phyloP scores from a whole-genome alignment of 1,140 invertebrate genomes.

The Ditylenchus dipsaci region DNA sequence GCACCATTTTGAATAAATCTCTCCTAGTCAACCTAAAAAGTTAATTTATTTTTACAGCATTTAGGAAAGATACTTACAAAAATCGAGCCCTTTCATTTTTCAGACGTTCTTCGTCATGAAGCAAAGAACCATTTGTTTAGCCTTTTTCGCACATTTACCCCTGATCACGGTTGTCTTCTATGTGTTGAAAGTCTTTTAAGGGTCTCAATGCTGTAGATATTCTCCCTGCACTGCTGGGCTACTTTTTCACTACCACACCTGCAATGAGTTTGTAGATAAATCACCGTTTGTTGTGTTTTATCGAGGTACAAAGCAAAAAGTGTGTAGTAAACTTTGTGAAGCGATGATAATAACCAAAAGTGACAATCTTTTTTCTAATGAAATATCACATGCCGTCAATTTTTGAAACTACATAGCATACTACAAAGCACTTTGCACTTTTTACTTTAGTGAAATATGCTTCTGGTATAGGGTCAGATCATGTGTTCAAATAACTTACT shows the following conservation, averaged over 20 bases:
- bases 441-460: no score
- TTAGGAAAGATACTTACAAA: slow-evolving; percentile 58
- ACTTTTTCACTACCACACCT: slow-evolving; percentile 57
- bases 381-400: no score
- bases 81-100: slow-evolving; percentile 90
- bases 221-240: slow-evolving; percentile 67
- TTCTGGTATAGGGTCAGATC: no score
- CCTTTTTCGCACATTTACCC: slow-evolving; percentile 97
- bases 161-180: slow-evolving; percentile 97
- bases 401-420: no score
- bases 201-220: slow-evolving; percentile 98
- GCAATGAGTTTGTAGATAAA: no score
- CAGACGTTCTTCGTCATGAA: slow-evolving; percentile 92
- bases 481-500: slow-evolving; percentile 9
- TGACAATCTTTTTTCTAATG: no score
- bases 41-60: no score
- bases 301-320: no score
- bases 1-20: slow-evolving; percentile 64
- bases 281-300: no score
- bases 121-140: slow-evolving; percentile 89
- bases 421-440: no score
- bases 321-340: no score
- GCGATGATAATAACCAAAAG: no score
- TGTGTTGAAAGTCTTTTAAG: slow-evolving; percentile 85
- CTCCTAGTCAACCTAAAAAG: slow-evolving; percentile 78